phyloP scores from a whole-genome alignment of 2,113 vertebrate species.

The Anser cygnoides region DNA sequence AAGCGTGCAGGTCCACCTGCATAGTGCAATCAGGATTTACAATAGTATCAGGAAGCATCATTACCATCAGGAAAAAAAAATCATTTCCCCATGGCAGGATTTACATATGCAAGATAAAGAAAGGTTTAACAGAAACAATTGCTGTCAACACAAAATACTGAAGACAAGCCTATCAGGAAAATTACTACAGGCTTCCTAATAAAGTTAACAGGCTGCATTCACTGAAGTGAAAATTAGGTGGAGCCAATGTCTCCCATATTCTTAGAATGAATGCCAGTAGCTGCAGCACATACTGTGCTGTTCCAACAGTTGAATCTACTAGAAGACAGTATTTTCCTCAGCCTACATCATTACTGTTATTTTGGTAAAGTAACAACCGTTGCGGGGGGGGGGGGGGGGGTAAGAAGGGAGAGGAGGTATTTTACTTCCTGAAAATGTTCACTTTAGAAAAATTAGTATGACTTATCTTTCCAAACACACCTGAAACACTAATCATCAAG shows the following conservation, averaged over 20 bases:
- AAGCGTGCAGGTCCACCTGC: background rate
- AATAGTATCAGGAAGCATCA: background rate
- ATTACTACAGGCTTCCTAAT: background rate
- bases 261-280: background rate
- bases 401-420: background rate
- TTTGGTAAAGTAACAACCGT: background rate
- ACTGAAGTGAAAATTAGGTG: conserved; percentile 29
- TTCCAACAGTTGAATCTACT: background rate
- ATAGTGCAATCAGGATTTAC: background rate
- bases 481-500: background rate
- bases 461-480: background rate
- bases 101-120: fast-evolving
- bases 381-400: too few relatives aligned
- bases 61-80: background rate
- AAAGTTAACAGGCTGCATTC: conserved; percentile 6
- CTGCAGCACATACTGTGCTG: background rate
- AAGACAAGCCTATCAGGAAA: background rate
- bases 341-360: background rate
- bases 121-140: background rate
- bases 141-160: background rate
- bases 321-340: background rate
- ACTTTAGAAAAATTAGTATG: background rate
- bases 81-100: background rate
- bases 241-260: conserved; percentile 37
- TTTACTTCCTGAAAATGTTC: background rate